A percentile compares a stretch with the other conserved stretches of the same genome.
phyloP scores from a whole-genome alignment of 2,113 vertebrate genomes.

The Zosterops pallidus region DNA sequence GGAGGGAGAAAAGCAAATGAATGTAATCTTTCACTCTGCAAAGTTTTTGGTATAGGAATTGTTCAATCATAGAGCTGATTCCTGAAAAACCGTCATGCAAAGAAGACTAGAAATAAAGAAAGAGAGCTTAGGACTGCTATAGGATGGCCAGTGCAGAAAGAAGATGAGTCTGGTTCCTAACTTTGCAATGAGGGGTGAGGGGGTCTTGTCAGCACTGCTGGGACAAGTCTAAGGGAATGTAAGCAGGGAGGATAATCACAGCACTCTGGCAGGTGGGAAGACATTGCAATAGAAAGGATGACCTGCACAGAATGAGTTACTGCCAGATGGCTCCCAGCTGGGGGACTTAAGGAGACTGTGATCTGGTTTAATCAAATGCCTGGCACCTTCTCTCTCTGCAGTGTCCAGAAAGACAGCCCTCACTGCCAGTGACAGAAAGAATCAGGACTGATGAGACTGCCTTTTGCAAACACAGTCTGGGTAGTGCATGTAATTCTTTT shows the following conservation, averaged over 20 bases:
- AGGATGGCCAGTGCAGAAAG: background rate
- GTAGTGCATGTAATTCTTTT: background rate
- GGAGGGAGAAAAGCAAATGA: background rate
- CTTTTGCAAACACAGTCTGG: slow-evolving; percentile 25
- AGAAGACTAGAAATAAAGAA: background rate
- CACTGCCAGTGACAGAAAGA: background rate
- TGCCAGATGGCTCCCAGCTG: slow-evolving; percentile 42
- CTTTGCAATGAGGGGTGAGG: background rate
- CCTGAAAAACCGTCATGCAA: background rate
- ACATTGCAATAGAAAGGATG: background rate
- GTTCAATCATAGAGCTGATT: background rate
- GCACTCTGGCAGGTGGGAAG: background rate
- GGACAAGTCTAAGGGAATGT: background rate
- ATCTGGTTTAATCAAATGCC: slow-evolving; percentile 43
- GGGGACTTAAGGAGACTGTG: slow-evolving; percentile 21
- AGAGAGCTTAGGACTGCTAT: background rate
- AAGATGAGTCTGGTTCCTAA: background rate
- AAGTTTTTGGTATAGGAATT: background rate
- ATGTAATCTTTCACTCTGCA: background rate
- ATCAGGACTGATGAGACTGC: background rate
- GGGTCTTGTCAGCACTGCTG: background rate
- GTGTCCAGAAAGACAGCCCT: slow-evolving; percentile 6
- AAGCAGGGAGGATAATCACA: background rate
- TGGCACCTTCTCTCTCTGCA: slow-evolving; percentile 32
- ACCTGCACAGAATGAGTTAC: background rate